Percentiles rank a stretch among this genome's conserved stretches.
Evolutionary conservation across 1,140 invertebrate genomes (phyloP).

Genomic region (Hyles euphorbiae): DNA sequence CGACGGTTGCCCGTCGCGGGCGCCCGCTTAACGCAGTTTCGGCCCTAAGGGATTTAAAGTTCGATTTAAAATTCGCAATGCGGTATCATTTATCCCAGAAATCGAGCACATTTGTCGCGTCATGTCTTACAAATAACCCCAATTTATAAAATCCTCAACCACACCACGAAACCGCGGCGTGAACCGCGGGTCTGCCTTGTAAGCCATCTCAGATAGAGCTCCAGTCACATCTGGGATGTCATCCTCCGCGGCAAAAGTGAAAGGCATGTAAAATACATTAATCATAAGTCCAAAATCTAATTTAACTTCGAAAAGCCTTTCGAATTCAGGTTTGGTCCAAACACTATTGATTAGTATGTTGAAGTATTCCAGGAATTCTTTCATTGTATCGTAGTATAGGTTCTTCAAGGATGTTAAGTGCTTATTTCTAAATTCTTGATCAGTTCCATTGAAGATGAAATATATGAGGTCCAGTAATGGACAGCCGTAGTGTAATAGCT

Average conservation of each 20-base stretch:
- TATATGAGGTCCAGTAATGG: conserved; percentile 52
- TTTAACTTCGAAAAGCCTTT: conserved; percentile 33
- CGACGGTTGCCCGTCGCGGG: too few species aligned
- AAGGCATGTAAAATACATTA: conserved; percentile 36
- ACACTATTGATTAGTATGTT: conserved; percentile 31
- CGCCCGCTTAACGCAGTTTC: too few species aligned
- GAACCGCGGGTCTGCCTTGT: conserved; percentile 32
- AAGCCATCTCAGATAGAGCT: conserved; percentile 25
- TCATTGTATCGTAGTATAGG: conserved; percentile 38
- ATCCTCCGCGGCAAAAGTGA: conserved; percentile 33
- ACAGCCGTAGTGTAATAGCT: conserved; percentile 48
- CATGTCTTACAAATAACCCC: conserved; percentile 20
- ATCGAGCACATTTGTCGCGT: too few species aligned
- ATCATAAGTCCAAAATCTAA: conserved; percentile 44
- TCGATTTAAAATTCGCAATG: background rate
- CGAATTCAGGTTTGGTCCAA: conserved; percentile 36
- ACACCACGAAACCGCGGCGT: conserved; percentile 31
- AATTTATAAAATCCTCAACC: conserved; percentile 46
- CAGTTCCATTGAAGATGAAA: conserved; percentile 44
- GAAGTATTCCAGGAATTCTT: conserved; percentile 37
- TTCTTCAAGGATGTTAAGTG: conserved; percentile 37
- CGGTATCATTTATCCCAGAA: background rate
- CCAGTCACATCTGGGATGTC: conserved; percentile 35
- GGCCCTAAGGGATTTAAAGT: too few species aligned
- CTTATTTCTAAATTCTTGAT: conserved; percentile 37